Conservation (phyloP, 2,888 invertebrate species). For the Heliconius ismenius region DNA sequence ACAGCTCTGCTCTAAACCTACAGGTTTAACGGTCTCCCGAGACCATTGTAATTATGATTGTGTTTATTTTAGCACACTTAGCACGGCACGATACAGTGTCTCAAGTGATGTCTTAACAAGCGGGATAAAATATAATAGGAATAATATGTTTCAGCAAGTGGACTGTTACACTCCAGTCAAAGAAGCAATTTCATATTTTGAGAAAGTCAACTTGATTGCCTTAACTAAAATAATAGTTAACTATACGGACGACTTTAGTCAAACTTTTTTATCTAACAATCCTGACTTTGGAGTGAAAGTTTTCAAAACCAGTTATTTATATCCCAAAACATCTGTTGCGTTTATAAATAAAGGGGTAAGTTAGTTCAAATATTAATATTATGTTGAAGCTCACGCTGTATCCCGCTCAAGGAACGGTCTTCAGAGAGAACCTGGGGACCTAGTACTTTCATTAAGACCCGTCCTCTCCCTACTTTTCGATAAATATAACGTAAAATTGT, state of each 20-base stretch:
- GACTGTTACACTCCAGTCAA: constrained; percentile 46
- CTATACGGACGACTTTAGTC: constrained; percentile 50
- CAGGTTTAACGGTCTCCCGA: no score
- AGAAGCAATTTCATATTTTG: constrained; percentile 28
- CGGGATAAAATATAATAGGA: no score
- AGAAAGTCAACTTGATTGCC: constrained; percentile 48
- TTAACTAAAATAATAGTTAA: constrained; percentile 59
- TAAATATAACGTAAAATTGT: no score
- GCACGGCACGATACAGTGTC: no score
- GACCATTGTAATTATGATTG: no score
- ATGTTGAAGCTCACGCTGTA: no score
- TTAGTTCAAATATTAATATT: not conserved
- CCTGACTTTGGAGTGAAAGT: constrained; percentile 54
- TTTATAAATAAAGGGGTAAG: constrained; percentile 60
- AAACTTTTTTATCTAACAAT: constrained; percentile 49
- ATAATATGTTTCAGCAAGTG: constrained; percentile 39
- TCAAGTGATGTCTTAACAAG: no score
- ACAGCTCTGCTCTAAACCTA: no score
- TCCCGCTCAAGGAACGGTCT: no score
- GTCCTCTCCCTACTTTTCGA: no score
- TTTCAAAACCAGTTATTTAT: constrained; percentile 56
- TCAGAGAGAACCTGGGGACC: not conserved
- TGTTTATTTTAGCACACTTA: no score
- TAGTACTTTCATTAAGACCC: no score
- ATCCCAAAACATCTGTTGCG: constrained; percentile 49